Evolutionary conservation across 2,888 invertebrate genomes (phyloP), one percentile per base, ranked within the genome.

Genomic region (Spatulosminthurus flaviceps): DNA sequence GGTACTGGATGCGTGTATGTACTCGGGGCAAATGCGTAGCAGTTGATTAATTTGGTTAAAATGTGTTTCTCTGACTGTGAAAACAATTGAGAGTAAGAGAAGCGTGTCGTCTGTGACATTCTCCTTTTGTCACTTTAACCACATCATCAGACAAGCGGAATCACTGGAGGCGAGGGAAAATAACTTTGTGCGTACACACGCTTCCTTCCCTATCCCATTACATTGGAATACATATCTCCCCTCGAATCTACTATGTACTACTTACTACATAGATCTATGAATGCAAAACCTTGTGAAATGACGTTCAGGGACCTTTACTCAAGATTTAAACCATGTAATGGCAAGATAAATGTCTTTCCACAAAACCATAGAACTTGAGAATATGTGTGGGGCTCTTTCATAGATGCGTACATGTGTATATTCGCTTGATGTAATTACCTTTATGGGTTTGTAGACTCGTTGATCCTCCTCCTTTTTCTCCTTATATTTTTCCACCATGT

Each of bases 61-160:
- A 51, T 51, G 51, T 51, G 51, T 51, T 51, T 51, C 51, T 51
- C 51, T 51, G 51, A n/a, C 51, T 51, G 51, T 13, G 51, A 51
- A 51, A 51, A 51, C 51, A 51, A 51, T 51, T 51, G 51, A 51
- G 51, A 51, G 51, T 51, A 51, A 51, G 51, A 51, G 51, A n/a
- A 51, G 51, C 51, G 51, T 51, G 51, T 51, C 51, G 51, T 64
- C 24, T 64, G 22, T 64, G 64, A 64, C 64, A 64, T 64, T 64
- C 26, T 64, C 64, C 64, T 64, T 64, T 64, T 72, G 72, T 72
- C 42, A 72, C 72, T 72, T 72, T 24, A 72, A 72, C 72, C 72
- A 26, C 51, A 72, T 72, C 72, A 72, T 72, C 41, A 71, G 71
- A 42, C 72, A 72, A 26, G 42, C 72, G 28, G 72, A 43, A 42